Conservation (phyloP, 2,113 vertebrate genomes). For the Carassius gibelio region DNA sequence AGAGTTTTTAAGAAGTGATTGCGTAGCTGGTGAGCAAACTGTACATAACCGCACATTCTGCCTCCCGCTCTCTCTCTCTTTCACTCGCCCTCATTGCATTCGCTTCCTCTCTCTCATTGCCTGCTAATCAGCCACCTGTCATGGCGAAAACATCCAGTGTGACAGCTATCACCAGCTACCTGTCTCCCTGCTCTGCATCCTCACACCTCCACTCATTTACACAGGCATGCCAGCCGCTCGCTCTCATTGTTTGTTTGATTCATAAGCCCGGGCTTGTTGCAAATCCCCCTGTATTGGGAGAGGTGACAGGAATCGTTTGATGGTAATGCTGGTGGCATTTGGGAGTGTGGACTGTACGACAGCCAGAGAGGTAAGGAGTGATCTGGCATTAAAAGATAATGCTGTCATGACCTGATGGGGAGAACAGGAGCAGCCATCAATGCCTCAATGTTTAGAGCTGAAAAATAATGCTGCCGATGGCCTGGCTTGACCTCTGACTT, state of each 20-base stretch:
- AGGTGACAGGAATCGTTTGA: slow-evolving; percentile 48
- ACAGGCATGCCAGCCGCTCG: slow-evolving; percentile 13
- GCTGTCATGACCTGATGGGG: slow-evolving; percentile 30
- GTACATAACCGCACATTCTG: background rate
- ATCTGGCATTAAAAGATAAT: slow-evolving; percentile 54
- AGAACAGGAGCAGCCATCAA: slow-evolving; percentile 23
- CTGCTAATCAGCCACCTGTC: slow-evolving; percentile 45
- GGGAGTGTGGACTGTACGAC: slow-evolving; percentile 38
- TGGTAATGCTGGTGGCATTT: slow-evolving; percentile 29
- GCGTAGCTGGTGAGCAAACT: background rate
- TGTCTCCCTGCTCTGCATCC: slow-evolving; percentile 44
- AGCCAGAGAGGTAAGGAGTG: slow-evolving; percentile 26
- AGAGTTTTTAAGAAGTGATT: background rate
- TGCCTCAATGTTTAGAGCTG: slow-evolving; percentile 49
- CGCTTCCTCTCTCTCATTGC: slow-evolving; percentile 14
- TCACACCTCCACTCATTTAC: slow-evolving; percentile 37
- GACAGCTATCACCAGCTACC: slow-evolving; percentile 59
- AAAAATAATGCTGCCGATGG: slow-evolving; percentile 38
- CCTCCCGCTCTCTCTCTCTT: background rate
- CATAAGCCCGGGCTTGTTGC: slow-evolving; percentile 33
- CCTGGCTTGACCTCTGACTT: slow-evolving; percentile 41
- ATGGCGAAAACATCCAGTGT: slow-evolving; percentile 43
- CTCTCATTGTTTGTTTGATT: slow-evolving; percentile 47
- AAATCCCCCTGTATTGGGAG: slow-evolving; percentile 39
- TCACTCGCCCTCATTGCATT: slow-evolving; percentile 7